Percentiles rank a stretch among this genome's conserved stretches.
These are phyloP conservation scores for Gnatocerus cornutus DNA, from an alignment of 2,888 invertebrate genomes.

Conservation along the genomic window DNA sequence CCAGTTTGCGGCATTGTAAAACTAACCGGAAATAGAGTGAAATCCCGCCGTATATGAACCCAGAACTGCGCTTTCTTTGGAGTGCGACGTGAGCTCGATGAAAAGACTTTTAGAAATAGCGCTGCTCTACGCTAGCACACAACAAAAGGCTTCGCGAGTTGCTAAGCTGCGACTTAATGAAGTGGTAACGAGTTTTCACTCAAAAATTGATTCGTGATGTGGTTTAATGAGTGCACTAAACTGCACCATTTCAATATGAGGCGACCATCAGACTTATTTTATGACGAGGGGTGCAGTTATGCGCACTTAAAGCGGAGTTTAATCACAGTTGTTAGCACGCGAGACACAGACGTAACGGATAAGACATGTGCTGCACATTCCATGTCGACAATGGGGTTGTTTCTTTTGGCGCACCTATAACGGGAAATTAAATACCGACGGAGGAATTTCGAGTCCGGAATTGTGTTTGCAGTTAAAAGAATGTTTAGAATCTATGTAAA, in stretches of 20 bases:
- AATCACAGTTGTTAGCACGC: constrained; percentile 22
- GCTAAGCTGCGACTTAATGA: constrained; percentile 25
- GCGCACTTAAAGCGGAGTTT: constrained; percentile 20
- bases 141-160: constrained; percentile 19
- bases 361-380: constrained; percentile 30
- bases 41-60: constrained; percentile 49
- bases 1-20: constrained; percentile 45
- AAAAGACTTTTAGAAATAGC: constrained; percentile 39
- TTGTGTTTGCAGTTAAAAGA: constrained; percentile 31
- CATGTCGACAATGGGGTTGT: constrained; percentile 33
- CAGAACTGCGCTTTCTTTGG: constrained; percentile 43
- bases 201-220: constrained; percentile 33
- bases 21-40: constrained; percentile 50
- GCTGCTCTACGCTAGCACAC: constrained; percentile 16
- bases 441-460: constrained; percentile 22
- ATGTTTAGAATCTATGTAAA: constrained; percentile 37
- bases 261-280: constrained; percentile 10
- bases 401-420: constrained; percentile 40
- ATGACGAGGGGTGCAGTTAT: constrained; percentile 15
- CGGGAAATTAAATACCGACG: constrained; percentile 40
- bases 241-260: constrained; percentile 8
- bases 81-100: constrained; percentile 44
- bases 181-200: constrained; percentile 37
- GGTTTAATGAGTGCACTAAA: constrained; percentile 14
- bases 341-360: constrained; percentile 7